Evolutionary conservation across 2,797 vertebrate species (phyloP), one percentile per base, ranked within the genome.

Genomic region (Odontamblyopus rebecca): DNA sequence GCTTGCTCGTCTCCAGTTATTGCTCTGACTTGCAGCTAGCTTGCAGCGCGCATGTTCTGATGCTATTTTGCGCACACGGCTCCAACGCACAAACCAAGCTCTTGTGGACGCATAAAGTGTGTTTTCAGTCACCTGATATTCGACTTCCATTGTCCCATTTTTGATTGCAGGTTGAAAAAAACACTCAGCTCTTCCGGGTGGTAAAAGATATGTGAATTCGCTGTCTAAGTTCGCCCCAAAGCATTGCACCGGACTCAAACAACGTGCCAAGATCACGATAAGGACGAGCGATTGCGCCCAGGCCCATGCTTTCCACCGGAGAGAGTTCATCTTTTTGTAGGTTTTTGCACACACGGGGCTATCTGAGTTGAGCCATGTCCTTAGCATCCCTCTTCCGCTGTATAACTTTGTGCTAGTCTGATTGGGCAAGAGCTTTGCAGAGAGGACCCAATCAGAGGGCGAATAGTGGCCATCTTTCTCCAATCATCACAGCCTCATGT

Each of bases 191-290:
- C 89, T 93, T 72, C 94, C 96, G 16, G 96, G 93, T 26, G 95
- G 96, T 60, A 98, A 77, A 29, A 96, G 86, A 67, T 97, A 96
- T 23, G 96, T 98, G 29, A 97, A 93, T 85, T 98, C 96, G 57
- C 91, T 94, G 86, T 96, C 95, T 18, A 92, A 88, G 27, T 80
- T 93, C n/a, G 89, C 92, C 0, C 87, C 91, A 61, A 91, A 89
- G 13, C 83, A 63, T 23, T 65, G 13, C 6, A 74, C 78, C 3
- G 51, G 74, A 0, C 54, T 80, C 0, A 85, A 23, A 26, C 77
- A 85, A 18, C 81, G 86, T 0, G 61, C 60, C 0, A 82, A 38
- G 19, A 90, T 19, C 0, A 77, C 64, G 0, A 71, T 60, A 2
- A 86, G 59, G 62, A 75, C 59, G 0, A 87, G 27, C 61, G 66